These are phyloP conservation scores for Sitobion miscanthi DNA, from an alignment of 1,140 invertebrate species.

Conservation along the genomic window DNA sequence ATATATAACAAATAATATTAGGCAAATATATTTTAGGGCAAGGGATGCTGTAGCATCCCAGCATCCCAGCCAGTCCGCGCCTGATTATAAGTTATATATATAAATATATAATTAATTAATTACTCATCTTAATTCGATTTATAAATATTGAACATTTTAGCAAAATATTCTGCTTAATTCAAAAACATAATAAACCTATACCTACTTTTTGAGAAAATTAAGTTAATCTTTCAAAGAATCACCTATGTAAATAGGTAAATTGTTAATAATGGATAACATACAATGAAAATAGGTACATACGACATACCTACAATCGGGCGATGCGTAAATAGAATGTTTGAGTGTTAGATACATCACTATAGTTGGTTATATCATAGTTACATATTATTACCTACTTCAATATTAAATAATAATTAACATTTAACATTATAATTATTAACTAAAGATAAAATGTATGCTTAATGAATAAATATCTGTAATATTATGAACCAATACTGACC, in stretches of 20 bases:
- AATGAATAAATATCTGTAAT: not conserved
- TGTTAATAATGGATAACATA: not conserved
- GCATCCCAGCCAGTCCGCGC: no score
- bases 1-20: no score
- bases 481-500: conserved; percentile 29
- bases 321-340: not conserved
- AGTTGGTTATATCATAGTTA: not conserved
- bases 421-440: not conserved
- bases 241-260: not conserved
- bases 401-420: not conserved
- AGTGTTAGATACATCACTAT: not conserved
- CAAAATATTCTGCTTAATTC: not conserved
- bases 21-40: no score
- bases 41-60: no score
- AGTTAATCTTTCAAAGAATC: not conserved
- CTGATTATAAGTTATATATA: no score
- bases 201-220: not conserved
- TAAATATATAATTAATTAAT: no score
- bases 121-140: no score
- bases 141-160: not conserved
- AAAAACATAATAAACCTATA: not conserved
- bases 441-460: not conserved
- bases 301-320: no score
- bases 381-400: not conserved
- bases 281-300: not conserved